Evolutionary conservation across 2,113 vertebrate species (phyloP).

Genomic region (Cichladusa arquata): DNA sequence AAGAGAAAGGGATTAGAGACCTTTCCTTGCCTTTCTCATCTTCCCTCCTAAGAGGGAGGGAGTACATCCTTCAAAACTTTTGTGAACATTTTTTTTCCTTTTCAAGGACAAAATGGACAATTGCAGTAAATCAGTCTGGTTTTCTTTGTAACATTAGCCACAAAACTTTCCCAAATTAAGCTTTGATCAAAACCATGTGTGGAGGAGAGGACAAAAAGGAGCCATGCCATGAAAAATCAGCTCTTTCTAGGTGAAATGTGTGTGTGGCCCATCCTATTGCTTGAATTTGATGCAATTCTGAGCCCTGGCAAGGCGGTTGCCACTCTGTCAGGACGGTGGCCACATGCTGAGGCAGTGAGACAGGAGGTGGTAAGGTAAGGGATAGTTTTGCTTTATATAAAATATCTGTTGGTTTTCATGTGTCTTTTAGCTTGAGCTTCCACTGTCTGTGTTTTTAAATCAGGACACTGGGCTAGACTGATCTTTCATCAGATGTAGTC

Average conservation of each 20-base stretch:
- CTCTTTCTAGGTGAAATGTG: not conserved
- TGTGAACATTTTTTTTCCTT: not conserved
- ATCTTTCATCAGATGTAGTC: not conserved
- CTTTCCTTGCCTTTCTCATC: not conserved
- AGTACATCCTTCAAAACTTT: not conserved
- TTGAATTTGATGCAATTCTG: not conserved
- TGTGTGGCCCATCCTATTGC: not conserved
- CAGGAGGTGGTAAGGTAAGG: not conserved
- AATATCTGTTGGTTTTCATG: not conserved
- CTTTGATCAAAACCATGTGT: not conserved
- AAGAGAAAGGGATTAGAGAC: not conserved
- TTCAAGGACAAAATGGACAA: not conserved
- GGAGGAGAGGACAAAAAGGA: not conserved
- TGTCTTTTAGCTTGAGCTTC: not conserved
- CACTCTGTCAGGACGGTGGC: accelerated
- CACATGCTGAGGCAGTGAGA: not conserved
- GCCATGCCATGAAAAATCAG: not conserved
- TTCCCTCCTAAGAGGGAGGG: not conserved
- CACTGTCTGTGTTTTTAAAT: not conserved
- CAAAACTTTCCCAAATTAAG: not conserved
- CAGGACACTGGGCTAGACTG: not conserved
- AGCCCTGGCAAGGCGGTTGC: not conserved
- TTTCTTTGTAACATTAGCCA: not conserved
- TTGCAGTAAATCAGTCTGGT: not conserved
- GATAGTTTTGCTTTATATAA: not conserved